Evolutionary conservation across 2,797 vertebrate species (phyloP).

Genomic region (Thalassophryne amazonica): DNA sequence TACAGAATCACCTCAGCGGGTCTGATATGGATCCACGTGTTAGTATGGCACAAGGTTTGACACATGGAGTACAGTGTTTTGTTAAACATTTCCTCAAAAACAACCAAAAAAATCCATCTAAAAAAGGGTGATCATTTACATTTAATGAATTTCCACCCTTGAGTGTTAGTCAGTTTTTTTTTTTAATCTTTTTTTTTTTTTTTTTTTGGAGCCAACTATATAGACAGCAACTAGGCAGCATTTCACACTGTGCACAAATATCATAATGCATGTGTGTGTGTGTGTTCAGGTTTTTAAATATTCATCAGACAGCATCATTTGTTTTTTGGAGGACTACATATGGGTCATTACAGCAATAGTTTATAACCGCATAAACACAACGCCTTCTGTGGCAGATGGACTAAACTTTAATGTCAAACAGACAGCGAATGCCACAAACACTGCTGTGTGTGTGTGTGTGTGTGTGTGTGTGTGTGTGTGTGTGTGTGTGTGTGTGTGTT

Average conservation of each 20-base stretch:
- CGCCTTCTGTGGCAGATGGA: slow-evolving; percentile 70
- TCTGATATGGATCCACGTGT: too few relatives aligned
- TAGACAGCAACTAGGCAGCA: slow-evolving; percentile 49
- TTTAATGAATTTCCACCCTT: background rate
- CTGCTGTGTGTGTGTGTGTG: background rate
- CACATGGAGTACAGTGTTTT: too few relatives aligned
- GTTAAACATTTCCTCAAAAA: too few relatives aligned
- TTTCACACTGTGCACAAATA: slow-evolving; percentile 46
- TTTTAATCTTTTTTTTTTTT: too few relatives aligned
- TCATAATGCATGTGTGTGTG: slow-evolving; percentile 39
- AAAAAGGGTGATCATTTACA: background rate
- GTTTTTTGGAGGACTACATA: slow-evolving; percentile 74
- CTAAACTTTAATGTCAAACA: slow-evolving; percentile 56
- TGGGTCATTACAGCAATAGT: slow-evolving; percentile 76
- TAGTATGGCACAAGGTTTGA: too few relatives aligned
- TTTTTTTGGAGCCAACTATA: too few relatives aligned
- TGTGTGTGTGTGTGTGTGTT: background rate
- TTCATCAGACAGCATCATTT: slow-evolving; percentile 73
- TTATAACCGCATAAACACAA: slow-evolving; percentile 77
- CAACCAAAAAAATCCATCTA: too few relatives aligned
- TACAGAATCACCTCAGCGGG: too few relatives aligned
- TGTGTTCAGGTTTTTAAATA: slow-evolving; percentile 67
- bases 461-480: background rate
- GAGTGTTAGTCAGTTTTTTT: too few relatives aligned
- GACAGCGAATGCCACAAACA: background rate